Percentiles rank a stretch among this genome's conserved stretches.
These are phyloP conservation scores for Datnioides undecimradiatus DNA, from an alignment of 2,113 vertebrate genomes.

Conservation along the genomic window DNA sequence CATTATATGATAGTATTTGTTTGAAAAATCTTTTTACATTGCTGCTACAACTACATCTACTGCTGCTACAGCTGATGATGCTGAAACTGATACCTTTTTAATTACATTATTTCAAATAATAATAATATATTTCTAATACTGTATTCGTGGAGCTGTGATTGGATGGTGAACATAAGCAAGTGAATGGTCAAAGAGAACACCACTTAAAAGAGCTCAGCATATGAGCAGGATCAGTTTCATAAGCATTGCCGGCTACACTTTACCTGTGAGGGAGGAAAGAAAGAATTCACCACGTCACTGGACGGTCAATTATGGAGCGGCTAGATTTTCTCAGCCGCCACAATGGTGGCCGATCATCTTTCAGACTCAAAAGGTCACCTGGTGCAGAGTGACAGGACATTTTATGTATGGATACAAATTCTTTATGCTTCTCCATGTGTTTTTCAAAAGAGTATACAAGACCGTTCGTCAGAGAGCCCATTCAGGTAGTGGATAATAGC, in stretches of 20 bases:
- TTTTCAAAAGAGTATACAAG: conserved; percentile 32
- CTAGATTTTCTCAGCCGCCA: conserved; percentile 62
- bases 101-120: neutral
- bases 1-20: neutral
- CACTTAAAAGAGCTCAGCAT: conserved; percentile 68
- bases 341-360: conserved; percentile 73
- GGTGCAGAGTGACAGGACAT: conserved; percentile 55
- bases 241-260: conserved; percentile 65
- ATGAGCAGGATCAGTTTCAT: conserved; percentile 78
- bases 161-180: conserved; percentile 26
- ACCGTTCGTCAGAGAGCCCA: neutral
- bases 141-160: conserved; percentile 38
- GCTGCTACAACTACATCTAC: neutral
- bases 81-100: neutral
- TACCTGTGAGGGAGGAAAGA: conserved; percentile 46
- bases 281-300: conserved; percentile 55
- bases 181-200: conserved; percentile 51
- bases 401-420: conserved; percentile 55
- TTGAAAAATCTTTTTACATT: neutral
- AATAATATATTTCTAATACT: neutral
- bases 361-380: conserved; percentile 75
- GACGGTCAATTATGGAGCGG: conserved; percentile 67
- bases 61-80: neutral
- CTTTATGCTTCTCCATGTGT: conserved; percentile 35
- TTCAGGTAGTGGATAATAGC: conserved; percentile 16